Conservation (phyloP, 92 coral and sea anemone genomes). For the Diadumene lineata region DNA sequence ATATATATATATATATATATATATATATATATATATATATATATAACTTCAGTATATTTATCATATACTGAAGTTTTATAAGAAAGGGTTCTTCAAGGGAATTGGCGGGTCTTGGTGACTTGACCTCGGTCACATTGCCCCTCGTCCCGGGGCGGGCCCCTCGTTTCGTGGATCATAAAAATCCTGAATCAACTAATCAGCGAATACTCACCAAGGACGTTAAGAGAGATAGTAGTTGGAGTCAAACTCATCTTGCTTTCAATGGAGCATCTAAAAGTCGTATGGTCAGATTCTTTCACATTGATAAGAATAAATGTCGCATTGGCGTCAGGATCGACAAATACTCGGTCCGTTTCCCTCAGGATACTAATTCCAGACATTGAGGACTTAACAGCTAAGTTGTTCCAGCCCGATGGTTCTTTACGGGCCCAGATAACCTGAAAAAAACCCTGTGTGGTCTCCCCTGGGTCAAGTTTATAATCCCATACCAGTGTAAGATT, state of each 20-base stretch:
- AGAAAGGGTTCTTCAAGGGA: too few relatives aligned
- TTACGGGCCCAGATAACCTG: constrained; percentile 49
- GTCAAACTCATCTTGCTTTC: constrained; percentile 72
- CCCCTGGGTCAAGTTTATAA: constrained; percentile 45
- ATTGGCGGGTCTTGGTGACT: too few relatives aligned
- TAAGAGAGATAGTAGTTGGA: constrained; percentile 47
- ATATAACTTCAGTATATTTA: too few relatives aligned
- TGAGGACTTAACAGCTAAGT: constrained; percentile 52
- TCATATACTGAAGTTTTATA: too few relatives aligned
- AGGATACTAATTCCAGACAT: constrained; percentile 45
- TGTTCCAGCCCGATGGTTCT: constrained; percentile 42
- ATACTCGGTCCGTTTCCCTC: constrained; percentile 28
- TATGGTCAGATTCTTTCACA: constrained; percentile 58
- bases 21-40: too few relatives aligned
- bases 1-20: too few relatives aligned
- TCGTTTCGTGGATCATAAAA: too few relatives aligned
- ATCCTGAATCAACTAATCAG: background rate
- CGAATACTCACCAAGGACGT: constrained; percentile 61
- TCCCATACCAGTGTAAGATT: constrained; percentile 52
- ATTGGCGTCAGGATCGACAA: constrained; percentile 20
- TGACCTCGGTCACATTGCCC: too few relatives aligned
- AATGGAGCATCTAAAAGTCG: constrained; percentile 62
- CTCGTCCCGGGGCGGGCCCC: background rate
- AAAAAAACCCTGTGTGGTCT: constrained; percentile 46
- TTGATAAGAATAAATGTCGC: constrained; percentile 44